Base-by-base conservation (phyloP, 2,113 vertebrate genomes). In the Elanoides forficatus region DNA sequence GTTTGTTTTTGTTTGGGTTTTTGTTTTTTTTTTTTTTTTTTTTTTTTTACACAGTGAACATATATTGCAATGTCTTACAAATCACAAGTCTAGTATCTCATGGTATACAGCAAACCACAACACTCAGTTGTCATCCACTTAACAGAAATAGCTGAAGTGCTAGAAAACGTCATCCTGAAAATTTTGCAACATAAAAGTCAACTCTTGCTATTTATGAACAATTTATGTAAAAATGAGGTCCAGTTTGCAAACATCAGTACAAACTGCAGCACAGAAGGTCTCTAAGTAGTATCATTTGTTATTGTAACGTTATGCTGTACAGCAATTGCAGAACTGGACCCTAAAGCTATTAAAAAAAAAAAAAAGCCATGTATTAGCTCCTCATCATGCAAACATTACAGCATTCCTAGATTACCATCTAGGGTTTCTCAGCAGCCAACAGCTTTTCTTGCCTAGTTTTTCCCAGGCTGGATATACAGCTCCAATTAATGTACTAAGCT, bases 381-480 rank as follows among this genome's bases (percentile, higher is more conserved):
- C 45, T 75, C 66, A n/a, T 9, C 10, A 2, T 3, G 5, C 48
- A 48, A 0, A 0, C 5, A 20, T 38, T 58, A 48, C 36, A 92
- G 27, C 9, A 3, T 40, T 83, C 75, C 43, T 65, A 0, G 10
- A 34, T 56, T 56, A 29, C 7, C 30, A 59, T 2, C 8, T 3
- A 40, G 13, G 23, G 25, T 2, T 80, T 27, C 80, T 62, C 59
- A 78, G 55, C 27, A 83, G 71, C 34, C 71, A 90, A 19, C 2
- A 4, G 15, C n/a, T 87, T 74, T n/a, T 52, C 76, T 75, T 71
- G 34, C 30, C 15, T n/a, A 7, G 3, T 36, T 78, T 58, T 52
- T 19, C 47, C 55, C 48, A n/a, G 70, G 15, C 2, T 65, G 52
- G 47, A 52, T 59, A 62, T 23, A 36, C 7, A 63, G 9, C 63